A percentile compares a stretch with the other conserved stretches of the same genome.
Evolutionary conservation across 2,113 vertebrate species (phyloP).

Genomic region (Semicossyphus pulcher): DNA sequence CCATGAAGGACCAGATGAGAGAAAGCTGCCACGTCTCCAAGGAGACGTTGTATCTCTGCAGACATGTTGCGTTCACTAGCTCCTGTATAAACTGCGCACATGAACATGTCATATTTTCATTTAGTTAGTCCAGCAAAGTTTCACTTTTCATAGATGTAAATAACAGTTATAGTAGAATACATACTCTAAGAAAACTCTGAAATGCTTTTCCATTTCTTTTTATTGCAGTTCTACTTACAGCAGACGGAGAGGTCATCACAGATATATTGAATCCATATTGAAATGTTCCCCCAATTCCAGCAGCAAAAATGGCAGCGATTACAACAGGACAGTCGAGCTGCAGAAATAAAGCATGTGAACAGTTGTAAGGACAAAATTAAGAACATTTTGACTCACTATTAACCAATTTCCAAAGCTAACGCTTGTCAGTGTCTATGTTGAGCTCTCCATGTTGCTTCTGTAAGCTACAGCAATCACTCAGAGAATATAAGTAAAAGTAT

Average conservation of each 20-base stretch:
- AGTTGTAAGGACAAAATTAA: neutral
- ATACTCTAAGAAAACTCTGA: neutral
- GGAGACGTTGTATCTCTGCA: slow-evolving; percentile 63
- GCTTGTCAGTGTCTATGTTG: neutral
- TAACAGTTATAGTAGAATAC: neutral
- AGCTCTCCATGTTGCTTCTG: neutral
- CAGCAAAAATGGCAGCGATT: slow-evolving; percentile 72
- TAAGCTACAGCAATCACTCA: neutral
- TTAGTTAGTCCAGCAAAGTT: too few relatives aligned
- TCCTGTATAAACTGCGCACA: slow-evolving; percentile 78
- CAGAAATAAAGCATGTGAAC: neutral
- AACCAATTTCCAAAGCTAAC: neutral
- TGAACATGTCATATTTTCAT: too few relatives aligned
- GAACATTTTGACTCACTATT: neutral
- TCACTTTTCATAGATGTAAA: too few relatives aligned
- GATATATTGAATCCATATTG: slow-evolving; percentile 87
- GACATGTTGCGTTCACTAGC: slow-evolving; percentile 78
- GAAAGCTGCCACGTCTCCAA: slow-evolving; percentile 73
- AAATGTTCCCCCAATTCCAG: slow-evolving; percentile 86
- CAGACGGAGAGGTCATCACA: slow-evolving; percentile 85
- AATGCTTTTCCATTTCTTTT: neutral
- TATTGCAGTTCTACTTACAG: slow-evolving; percentile 75
- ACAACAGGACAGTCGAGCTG: slow-evolving; percentile 76
- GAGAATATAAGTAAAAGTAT: neutral
- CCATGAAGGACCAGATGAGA: slow-evolving; percentile 83